phyloP scores from a whole-genome alignment of 2,113 vertebrate genomes.

The Oceanodroma tethys region DNA sequence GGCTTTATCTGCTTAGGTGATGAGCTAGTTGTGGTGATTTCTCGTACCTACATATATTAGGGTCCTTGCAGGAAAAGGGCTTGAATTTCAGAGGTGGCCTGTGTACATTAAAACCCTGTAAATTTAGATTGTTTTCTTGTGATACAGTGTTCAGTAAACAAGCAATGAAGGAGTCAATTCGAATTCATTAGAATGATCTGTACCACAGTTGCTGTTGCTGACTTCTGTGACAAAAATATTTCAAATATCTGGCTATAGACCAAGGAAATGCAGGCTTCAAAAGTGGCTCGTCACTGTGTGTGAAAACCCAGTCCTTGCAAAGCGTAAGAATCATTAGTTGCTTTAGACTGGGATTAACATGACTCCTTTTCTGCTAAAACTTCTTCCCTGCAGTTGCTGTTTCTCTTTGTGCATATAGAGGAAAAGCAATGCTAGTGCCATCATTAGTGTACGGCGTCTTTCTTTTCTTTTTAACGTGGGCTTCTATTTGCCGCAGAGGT shows the following conservation, averaged over 20 bases:
- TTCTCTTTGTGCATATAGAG: neutral
- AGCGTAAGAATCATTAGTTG: neutral
- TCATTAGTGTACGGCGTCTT: neutral
- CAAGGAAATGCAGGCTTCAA: neutral
- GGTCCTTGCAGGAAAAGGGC: neutral
- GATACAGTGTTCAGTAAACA: neutral
- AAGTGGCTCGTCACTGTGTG: neutral
- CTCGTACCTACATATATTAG: neutral
- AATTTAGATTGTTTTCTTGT: neutral
- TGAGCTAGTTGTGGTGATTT: neutral
- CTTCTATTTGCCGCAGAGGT: neutral
- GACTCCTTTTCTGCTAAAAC: neutral
- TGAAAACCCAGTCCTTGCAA: neutral
- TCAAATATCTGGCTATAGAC: neutral
- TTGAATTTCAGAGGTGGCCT: neutral
- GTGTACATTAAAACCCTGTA: neutral
- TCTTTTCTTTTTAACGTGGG: neutral
- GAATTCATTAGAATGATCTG: neutral
- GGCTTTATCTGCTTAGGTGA: neutral
- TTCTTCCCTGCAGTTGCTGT: neutral
- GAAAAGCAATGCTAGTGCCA: neutral
- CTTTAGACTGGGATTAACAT: neutral
- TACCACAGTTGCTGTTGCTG: neutral
- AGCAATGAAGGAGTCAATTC: neutral
- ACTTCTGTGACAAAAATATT: neutral